phyloP scores from a whole-genome alignment of 1,140 invertebrate genomes.

The Drosophila ogumai region DNA sequence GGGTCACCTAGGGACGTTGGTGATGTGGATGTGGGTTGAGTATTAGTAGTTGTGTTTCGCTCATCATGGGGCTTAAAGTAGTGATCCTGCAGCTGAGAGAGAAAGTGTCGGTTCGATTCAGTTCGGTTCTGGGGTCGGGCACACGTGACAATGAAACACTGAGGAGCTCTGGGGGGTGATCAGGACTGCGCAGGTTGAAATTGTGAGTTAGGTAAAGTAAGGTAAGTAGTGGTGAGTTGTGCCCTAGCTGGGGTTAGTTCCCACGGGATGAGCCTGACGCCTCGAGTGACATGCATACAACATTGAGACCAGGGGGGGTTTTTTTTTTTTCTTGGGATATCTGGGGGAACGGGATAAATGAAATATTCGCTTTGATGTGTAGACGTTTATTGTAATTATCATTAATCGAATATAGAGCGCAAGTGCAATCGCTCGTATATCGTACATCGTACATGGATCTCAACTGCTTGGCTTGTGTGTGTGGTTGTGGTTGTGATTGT shows the following conservation, averaged over 20 bases:
- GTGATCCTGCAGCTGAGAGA: constrained; percentile 16
- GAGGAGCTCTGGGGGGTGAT: neutral
- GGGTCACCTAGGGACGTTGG: constrained; percentile 21
- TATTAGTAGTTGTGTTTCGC: constrained; percentile 49
- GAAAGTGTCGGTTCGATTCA: constrained; percentile 22
- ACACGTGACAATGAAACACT: constrained; percentile 21
- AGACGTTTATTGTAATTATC: constrained; percentile 52
- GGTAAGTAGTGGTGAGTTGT: neutral
- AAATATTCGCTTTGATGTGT: constrained; percentile 55
- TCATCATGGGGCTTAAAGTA: constrained; percentile 26
- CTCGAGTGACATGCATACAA: constrained; percentile 58
- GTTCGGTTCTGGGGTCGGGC: constrained; percentile 17
- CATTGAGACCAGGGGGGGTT: constrained; percentile 19
- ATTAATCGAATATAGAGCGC: constrained; percentile 39
- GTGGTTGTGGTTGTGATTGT: constrained; percentile 9
- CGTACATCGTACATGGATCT: constrained; percentile 46
- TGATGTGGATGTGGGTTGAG: constrained; percentile 32
- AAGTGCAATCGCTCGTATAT: constrained; percentile 34
- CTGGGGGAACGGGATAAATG: constrained; percentile 21
- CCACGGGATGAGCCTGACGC: constrained; percentile 18
- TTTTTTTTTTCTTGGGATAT: neutral
- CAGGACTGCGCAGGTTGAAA: neutral
- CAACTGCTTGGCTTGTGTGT: constrained; percentile 29
- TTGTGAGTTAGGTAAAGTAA: neutral
- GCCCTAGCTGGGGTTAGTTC: constrained; percentile 7